Percentiles rank a stretch among this genome's conserved stretches.
Conservation (phyloP, 2,113 vertebrate species). For the Bufo gargarizans region DNA sequence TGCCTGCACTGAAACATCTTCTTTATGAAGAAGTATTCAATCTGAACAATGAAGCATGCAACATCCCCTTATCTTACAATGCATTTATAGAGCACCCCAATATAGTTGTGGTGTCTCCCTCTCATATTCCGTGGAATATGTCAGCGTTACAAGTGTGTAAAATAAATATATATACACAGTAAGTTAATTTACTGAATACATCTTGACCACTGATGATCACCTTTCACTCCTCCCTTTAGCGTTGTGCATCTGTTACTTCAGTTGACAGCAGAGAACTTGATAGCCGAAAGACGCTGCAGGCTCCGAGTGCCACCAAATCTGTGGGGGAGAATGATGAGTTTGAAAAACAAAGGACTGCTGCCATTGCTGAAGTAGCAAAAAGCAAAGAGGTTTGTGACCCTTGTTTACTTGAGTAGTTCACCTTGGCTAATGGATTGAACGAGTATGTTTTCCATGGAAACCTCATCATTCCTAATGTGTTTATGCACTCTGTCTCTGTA, state of each 20-base stretch:
- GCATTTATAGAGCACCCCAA: too few relatives aligned
- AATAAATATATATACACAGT: too few relatives aligned
- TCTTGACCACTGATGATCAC: not conserved
- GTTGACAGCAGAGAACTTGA: conserved; percentile 89
- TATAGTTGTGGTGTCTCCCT: too few relatives aligned
- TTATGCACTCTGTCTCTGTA: not conserved
- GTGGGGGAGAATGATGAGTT: conserved; percentile 91
- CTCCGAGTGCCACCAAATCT: conserved; percentile 75
- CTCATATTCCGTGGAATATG: too few relatives aligned
- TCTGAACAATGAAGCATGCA: too few relatives aligned
- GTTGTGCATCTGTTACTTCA: conserved; percentile 81
- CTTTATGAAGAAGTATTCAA: too few relatives aligned
- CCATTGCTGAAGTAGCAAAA: conserved; percentile 95
- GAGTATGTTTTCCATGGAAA: not conserved
- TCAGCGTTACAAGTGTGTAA: too few relatives aligned
- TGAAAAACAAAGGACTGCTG: conserved; percentile 95
- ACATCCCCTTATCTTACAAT: too few relatives aligned
- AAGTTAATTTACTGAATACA: not conserved
- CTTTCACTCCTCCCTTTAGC: conserved; percentile 69
- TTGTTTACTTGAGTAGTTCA: not conserved
- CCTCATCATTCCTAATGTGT: not conserved
- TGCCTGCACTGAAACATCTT: too few relatives aligned
- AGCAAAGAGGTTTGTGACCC: conserved; percentile 88
- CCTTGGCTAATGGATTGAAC: not conserved
- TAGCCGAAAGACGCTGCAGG: conserved; percentile 90